Evolutionary conservation across 2,113 vertebrate species (phyloP).

Genomic region (Ciconia maguari): DNA sequence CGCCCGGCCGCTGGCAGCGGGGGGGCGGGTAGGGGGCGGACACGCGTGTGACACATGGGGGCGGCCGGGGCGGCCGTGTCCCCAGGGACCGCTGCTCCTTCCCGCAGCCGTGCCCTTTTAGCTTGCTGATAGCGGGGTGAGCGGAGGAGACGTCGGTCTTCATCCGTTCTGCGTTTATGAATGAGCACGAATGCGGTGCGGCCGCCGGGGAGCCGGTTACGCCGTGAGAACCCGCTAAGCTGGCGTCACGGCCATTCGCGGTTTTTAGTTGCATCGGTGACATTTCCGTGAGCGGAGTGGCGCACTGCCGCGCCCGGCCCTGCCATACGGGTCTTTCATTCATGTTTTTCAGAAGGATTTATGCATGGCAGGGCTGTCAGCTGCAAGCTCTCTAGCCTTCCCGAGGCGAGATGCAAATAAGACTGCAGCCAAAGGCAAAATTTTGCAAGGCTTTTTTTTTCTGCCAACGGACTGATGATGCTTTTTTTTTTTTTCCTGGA

Average conservation of each 20-base stretch:
- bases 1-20: neutral
- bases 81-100: accelerated
- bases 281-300: neutral
- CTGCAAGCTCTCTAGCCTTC: neutral
- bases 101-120: neutral
- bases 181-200: neutral
- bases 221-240: neutral
- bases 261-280: neutral
- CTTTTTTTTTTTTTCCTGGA: neutral
- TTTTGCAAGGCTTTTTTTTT: neutral
- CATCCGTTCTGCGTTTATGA: neutral
- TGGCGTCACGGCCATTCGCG: neutral
- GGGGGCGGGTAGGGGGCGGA: too few relatives aligned
- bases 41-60: neutral
- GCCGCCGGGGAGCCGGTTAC: neutral
- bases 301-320: neutral
- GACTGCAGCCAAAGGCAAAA: neutral
- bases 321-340: conserved; percentile 23
- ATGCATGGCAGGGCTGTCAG: neutral
- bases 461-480: neutral
- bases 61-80: neutral
- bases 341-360: neutral
- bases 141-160: neutral
- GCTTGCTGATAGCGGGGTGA: neutral
- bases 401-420: neutral